These are phyloP conservation scores for Calidris pygmaea DNA, from an alignment of 2,113 vertebrate species.

Conservation along the genomic window DNA sequence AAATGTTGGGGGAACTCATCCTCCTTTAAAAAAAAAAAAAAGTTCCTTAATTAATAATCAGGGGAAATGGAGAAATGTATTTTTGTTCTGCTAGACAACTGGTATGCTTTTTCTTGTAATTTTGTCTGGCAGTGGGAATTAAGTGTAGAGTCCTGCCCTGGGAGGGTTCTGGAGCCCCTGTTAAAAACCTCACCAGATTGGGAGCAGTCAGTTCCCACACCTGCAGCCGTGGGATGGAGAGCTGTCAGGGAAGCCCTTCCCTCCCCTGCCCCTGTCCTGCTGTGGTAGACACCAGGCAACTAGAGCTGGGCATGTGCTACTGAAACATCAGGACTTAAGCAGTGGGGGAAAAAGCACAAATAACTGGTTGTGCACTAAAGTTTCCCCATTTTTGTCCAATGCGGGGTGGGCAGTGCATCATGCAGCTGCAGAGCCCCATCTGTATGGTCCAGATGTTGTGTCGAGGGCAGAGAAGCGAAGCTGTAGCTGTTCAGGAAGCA, in stretches of 20 bases:
- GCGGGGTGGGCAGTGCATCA: too few species aligned
- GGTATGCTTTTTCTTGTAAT: not conserved
- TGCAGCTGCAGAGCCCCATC: not conserved
- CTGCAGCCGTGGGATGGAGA: rapidly evolving
- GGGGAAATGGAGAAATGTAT: not conserved
- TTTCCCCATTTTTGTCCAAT: not conserved
- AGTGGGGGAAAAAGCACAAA: not conserved
- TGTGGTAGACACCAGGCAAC: not conserved
- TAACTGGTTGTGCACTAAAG: not conserved
- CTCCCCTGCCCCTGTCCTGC: not conserved
- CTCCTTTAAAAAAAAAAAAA: not conserved
- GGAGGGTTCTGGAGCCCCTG: not conserved
- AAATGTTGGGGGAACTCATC: not conserved
- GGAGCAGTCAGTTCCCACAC: not conserved
- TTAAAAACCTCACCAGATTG: not conserved
- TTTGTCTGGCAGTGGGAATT: not conserved
- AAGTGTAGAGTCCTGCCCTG: not conserved
- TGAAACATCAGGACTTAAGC: not conserved
- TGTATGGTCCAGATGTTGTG: rapidly evolving
- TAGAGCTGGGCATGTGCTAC: not conserved
- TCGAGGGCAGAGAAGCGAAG: not conserved
- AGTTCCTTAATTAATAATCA: not conserved
- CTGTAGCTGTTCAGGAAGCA: not conserved
- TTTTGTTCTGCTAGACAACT: not conserved
- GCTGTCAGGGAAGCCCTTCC: not conserved